Base-by-base conservation (phyloP, 2,888 invertebrate genomes). In the Ceriagrion tenellum region DNA sequence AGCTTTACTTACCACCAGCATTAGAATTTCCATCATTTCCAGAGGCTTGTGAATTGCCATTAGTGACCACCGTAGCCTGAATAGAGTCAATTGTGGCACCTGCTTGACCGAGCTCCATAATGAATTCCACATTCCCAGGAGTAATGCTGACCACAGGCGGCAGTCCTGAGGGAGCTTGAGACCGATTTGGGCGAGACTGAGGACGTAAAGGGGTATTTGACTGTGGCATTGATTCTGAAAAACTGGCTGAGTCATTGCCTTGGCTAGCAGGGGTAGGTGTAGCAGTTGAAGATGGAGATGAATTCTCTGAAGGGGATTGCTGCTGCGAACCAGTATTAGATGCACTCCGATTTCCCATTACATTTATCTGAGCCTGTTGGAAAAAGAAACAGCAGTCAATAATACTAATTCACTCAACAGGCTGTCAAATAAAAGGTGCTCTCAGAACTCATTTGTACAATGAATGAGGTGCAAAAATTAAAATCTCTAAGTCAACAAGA, bases 51-150 rank as follows among this genome's bases (percentile, higher is more conserved):
- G 93, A 93, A 40, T 47, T 93, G 26, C 93, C 69, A 74, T 69
- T 93, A 16, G 63, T 69, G 26, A 93, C 69, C 30, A 97, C 96
- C 30, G 97, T 97, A 93, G 97, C 97, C 95, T 97, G 97, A 63
- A 97, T 96, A 93, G 97, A 97, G 96, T 97, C 97, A 55, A 97
- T 97, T n/a, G 97, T 97, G 95, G 97, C 96, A 10, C 97, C 96
- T 89, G 97, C 96, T 26, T 97, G 97, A 0, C 97, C 97, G 90
- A 97, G 96, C 96, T 97, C 98, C 97, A 98, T 98, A 96, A 98
- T 97, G 95, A 98, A 97, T 96, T 97, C 97, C 95, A 98, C 97
- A 96, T 97, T 97, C 59, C 96, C 96, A 96, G 74, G 96, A 23
- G 97, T 96, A 88, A 97, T 96, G 95, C 97, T 96, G 95, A 97